phyloP scores from a whole-genome alignment of 2,888 invertebrate species.

The Pilophorus perplexus region DNA sequence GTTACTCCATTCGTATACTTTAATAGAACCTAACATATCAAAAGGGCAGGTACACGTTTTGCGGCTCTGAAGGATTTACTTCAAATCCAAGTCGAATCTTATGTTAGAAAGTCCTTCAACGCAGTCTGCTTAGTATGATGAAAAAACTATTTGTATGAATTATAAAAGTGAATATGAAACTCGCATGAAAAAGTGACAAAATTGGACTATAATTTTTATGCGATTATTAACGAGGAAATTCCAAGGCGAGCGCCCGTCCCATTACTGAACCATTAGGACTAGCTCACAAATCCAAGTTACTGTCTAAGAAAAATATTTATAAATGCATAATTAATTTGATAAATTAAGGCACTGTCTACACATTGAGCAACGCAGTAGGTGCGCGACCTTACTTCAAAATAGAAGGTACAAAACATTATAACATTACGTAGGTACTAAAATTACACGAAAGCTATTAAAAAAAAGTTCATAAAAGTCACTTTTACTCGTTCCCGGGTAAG shows the following conservation, averaged over 20 bases:
- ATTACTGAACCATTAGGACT: constrained; percentile 36
- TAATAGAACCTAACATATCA: too few relatives aligned
- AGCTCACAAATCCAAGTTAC: constrained; percentile 39
- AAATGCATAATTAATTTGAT: constrained; percentile 21
- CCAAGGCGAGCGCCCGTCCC: constrained; percentile 33
- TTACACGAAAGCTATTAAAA: constrained; percentile 17
- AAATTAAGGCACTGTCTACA: constrained; percentile 47
- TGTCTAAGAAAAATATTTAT: constrained; percentile 5
- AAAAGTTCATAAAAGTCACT: constrained; percentile 11
- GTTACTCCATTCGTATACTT: too few relatives aligned
- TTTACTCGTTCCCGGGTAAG: constrained; percentile 39
- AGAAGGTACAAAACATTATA: constrained; percentile 43
- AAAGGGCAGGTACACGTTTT: too few relatives aligned
- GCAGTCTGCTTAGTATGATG: too few relatives aligned
- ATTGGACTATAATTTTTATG: too few relatives aligned
- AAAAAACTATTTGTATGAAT: too few relatives aligned
- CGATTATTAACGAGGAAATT: too few relatives aligned
- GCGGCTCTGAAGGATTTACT: too few relatives aligned
- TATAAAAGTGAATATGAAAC: too few relatives aligned
- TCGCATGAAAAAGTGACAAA: too few relatives aligned
- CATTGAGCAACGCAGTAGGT: constrained; percentile 48
- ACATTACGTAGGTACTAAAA: constrained; percentile 24
- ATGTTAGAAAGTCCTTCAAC: too few relatives aligned
- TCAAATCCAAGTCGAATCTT: too few relatives aligned
- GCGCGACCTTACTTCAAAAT: constrained; percentile 46